Conservation (phyloP, 2,797 vertebrate genomes). For the Todus mexicanus region DNA sequence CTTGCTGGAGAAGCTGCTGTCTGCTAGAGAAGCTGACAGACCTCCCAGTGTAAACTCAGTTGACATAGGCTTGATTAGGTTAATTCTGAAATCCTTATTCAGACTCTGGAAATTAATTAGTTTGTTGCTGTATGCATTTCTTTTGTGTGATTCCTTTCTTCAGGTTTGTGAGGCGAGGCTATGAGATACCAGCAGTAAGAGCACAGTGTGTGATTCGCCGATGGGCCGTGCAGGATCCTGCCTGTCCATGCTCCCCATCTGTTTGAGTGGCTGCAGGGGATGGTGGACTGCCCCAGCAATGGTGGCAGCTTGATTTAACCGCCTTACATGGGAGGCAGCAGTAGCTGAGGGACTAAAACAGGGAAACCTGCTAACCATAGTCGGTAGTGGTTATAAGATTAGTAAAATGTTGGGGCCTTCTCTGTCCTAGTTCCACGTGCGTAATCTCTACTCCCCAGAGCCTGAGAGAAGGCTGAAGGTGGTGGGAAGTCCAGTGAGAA, state of each 20-base stretch:
- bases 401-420: neutral
- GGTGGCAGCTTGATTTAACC: neutral
- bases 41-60: neutral
- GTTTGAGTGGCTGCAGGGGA: rapidly evolving
- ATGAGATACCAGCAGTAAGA: neutral
- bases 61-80: neutral
- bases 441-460: neutral
- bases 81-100: neutral
- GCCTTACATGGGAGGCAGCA: neutral
- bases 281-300: neutral
- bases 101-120: neutral
- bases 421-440: rapidly evolving
- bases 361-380: neutral
- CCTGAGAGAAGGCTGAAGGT: neutral
- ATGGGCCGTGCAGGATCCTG: rapidly evolving
- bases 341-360: neutral
- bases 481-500: neutral
- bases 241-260: neutral
- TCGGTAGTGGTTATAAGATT: neutral
- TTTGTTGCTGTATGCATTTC: neutral
- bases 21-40: neutral
- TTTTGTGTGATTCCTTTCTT: neutral
- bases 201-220: rapidly evolving
- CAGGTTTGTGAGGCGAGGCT: neutral
- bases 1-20: neutral